Conservation (phyloP, 2,888 invertebrate species). For the Sinotaia quadrata region DNA sequence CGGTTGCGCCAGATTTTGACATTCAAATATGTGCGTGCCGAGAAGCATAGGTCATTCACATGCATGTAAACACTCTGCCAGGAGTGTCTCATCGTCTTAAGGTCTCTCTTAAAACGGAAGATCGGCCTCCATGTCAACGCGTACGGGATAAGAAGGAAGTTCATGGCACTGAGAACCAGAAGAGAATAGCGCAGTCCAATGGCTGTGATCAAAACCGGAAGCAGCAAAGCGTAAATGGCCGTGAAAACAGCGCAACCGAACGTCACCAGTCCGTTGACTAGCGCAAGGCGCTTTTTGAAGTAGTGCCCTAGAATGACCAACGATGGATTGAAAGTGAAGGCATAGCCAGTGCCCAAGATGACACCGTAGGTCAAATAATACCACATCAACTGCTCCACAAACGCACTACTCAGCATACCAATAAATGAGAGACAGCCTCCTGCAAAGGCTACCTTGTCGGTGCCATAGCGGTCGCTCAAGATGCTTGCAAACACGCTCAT, state of each 20-base stretch:
- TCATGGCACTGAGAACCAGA: slow-evolving; percentile 78
- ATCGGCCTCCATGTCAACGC: slow-evolving; percentile 70
- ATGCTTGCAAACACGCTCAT: slow-evolving; percentile 90
- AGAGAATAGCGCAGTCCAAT: slow-evolving; percentile 65
- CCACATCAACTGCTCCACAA: slow-evolving; percentile 80
- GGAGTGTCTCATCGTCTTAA: slow-evolving; percentile 50
- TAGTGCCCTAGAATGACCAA: slow-evolving; percentile 93
- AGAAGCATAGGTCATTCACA: slow-evolving; percentile 71
- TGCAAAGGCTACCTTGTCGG: slow-evolving; percentile 85
- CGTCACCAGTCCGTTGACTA: slow-evolving; percentile 92
- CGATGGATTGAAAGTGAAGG: slow-evolving; percentile 91
- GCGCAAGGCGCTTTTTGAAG: slow-evolving; percentile 85
- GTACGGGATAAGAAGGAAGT: slow-evolving; percentile 79
- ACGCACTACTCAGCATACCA: slow-evolving; percentile 87
- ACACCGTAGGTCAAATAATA: slow-evolving; percentile 91
- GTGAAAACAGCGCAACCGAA: slow-evolving; percentile 93
- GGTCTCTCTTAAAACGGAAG: slow-evolving; percentile 46
- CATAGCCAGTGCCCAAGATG: slow-evolving; percentile 90
- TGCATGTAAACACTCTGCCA: slow-evolving; percentile 66
- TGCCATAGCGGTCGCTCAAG: slow-evolving; percentile 88
- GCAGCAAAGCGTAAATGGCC: slow-evolving; percentile 73
- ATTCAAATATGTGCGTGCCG: slow-evolving; percentile 72
- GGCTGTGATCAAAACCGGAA: slow-evolving; percentile 53
- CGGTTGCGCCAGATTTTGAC: slow-evolving; percentile 86
- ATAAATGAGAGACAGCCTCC: slow-evolving; percentile 85